Conservation (phyloP, 2,797 vertebrate genomes). For the Pogoniulus pusillus region DNA sequence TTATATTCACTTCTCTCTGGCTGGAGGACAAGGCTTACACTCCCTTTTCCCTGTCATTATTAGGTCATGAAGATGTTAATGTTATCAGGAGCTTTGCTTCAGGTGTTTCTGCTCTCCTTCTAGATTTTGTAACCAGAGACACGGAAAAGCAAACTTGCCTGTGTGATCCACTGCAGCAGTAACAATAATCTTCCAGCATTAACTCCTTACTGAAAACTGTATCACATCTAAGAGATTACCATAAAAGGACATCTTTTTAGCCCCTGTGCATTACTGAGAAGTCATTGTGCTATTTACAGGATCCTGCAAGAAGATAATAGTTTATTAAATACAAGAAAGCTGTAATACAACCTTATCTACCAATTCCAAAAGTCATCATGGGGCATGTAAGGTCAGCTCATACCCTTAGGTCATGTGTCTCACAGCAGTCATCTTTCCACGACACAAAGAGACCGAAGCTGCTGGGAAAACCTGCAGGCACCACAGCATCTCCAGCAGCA, state of each 20-base stretch:
- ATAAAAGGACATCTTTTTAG: slow-evolving; percentile 36
- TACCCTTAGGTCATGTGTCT: not conserved
- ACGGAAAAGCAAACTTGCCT: not conserved
- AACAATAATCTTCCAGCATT: not conserved
- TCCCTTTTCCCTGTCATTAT: not conserved
- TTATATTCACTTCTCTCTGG: not conserved
- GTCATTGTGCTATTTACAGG: slow-evolving; percentile 18
- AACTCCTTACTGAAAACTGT: not conserved
- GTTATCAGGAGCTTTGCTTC: not conserved
- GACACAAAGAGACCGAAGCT: slow-evolving; percentile 9
- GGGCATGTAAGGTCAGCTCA: not conserved
- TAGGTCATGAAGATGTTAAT: not conserved
- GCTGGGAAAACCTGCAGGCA: slow-evolving; percentile 50
- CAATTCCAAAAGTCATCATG: slow-evolving; percentile 5
- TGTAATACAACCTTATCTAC: slow-evolving; percentile 26
- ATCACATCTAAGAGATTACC: not conserved
- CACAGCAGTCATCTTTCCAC: slow-evolving; percentile 17
- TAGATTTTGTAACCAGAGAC: not conserved
- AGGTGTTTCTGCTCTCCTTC: not conserved
- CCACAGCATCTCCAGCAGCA: not conserved
- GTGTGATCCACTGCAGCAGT: not conserved
- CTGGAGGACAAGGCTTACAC: not conserved
- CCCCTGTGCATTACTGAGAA: slow-evolving; percentile 14
- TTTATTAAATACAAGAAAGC: not conserved
- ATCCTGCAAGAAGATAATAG: slow-evolving; percentile 31